Percentiles rank a stretch among this genome's conserved stretches.
These are phyloP conservation scores for Aphis gossypii DNA, from an alignment of 1,140 invertebrate genomes.

Conservation along the genomic window DNA sequence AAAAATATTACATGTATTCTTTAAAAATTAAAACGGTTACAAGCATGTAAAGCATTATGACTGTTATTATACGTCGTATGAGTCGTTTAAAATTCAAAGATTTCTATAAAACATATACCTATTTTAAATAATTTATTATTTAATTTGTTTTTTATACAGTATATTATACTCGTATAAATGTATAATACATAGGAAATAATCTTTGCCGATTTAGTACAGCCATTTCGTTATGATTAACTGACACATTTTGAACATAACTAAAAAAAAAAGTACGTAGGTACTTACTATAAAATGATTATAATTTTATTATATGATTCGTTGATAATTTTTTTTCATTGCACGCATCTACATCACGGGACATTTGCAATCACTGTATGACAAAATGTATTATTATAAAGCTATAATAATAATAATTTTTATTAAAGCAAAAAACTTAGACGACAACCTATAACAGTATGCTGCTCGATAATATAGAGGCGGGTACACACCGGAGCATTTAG, in stretches of 20 bases:
- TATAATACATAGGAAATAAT: background rate
- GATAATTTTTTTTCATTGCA: too few species aligned
- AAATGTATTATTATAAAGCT: background rate
- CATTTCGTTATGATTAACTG: background rate
- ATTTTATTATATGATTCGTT: too few species aligned
- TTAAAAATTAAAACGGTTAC: background rate
- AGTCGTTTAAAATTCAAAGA: background rate
- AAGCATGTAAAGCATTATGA: too few species aligned
- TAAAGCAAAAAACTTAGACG: background rate
- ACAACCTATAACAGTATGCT: background rate
- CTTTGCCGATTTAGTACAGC: background rate
- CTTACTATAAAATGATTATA: too few species aligned
- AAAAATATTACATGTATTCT: too few species aligned
- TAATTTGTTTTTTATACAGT: background rate
- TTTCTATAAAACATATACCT: too few species aligned
- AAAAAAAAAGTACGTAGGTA: too few species aligned
- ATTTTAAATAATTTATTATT: background rate
- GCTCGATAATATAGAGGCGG: background rate
- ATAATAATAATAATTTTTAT: background rate
- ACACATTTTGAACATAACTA: background rate
- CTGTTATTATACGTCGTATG: too few species aligned
- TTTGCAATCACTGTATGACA: too few species aligned
- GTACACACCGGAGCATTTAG: too few species aligned
- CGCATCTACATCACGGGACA: too few species aligned
- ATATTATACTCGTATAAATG: background rate